phyloP scores from a whole-genome alignment of 2,113 vertebrate genomes.

The Calyptomena viridis region DNA sequence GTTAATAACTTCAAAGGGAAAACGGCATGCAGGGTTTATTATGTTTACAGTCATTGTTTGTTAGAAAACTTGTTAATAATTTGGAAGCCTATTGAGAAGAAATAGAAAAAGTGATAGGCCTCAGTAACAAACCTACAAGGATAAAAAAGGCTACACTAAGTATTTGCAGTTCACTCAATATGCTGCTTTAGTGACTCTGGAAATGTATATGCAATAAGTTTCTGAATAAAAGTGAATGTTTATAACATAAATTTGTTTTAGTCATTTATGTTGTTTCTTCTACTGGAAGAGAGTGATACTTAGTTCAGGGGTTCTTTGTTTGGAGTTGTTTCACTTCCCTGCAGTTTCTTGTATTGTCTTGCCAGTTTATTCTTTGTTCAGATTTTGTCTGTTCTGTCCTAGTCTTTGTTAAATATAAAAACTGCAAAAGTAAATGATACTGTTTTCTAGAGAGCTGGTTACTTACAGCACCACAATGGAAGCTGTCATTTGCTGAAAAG shows the following conservation, averaged over 20 bases:
- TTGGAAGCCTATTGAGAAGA: neutral
- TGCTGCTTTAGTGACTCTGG: neutral
- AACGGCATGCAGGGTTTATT: neutral
- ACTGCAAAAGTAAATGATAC: neutral
- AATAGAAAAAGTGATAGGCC: neutral
- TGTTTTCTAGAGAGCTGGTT: neutral
- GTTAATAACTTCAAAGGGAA: neutral
- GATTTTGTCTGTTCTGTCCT: neutral
- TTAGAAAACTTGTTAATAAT: neutral
- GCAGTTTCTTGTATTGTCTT: neutral
- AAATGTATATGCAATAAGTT: neutral
- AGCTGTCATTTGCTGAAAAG: neutral
- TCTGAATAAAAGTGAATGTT: constrained; percentile 35
- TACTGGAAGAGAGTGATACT: neutral
- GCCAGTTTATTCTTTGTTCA: neutral
- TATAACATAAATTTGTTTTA: neutral
- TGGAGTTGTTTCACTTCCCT: neutral
- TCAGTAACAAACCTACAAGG: neutral
- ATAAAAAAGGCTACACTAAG: neutral
- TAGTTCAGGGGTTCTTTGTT: neutral
- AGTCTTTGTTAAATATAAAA: neutral
- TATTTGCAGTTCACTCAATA: neutral
- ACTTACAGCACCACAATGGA: neutral
- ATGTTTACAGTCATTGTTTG: neutral
- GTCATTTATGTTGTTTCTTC: neutral